These are phyloP conservation scores for Bagarius yarrelli DNA, from an alignment of 2,113 vertebrate species.

Conservation along the genomic window DNA sequence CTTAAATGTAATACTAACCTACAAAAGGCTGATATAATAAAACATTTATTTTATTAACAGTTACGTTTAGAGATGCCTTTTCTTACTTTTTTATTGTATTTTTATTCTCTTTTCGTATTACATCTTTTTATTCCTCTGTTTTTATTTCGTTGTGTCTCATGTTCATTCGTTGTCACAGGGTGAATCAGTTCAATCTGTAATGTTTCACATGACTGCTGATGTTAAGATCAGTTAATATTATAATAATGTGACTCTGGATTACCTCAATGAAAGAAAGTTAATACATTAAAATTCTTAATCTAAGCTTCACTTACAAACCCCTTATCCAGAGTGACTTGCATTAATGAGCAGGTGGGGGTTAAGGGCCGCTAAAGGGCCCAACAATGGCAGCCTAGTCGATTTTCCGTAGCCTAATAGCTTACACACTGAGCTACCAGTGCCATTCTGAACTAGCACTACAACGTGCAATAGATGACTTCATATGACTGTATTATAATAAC, in stretches of 20 bases:
- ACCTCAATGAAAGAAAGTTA: not conserved
- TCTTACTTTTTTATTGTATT: not conserved
- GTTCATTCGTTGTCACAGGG: not conserved
- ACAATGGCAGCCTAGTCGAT: too few species aligned
- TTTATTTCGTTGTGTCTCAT: not conserved
- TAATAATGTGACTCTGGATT: not conserved
- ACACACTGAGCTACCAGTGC: too few species aligned
- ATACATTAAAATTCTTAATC: not conserved
- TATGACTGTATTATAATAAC: not conserved
- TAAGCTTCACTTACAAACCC: too few species aligned
- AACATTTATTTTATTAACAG: too few species aligned
- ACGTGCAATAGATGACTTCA: not conserved
- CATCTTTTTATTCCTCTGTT: not conserved
- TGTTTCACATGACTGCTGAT: conserved; percentile 12
- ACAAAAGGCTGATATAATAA: too few species aligned
- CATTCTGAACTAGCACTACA: not conserved
- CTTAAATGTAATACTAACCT: too few species aligned
- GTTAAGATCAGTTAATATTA: conserved; percentile 26
- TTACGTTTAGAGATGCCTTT: not conserved
- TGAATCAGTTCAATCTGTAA: conserved; percentile 10
- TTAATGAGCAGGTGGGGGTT: too few species aligned
- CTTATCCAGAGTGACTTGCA: too few species aligned
- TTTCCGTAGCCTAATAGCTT: too few species aligned
- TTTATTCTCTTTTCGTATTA: not conserved
- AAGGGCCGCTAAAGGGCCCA: too few species aligned